Conservation (phyloP, 2,113 vertebrate species). For the Chelonoidis abingdonii region DNA sequence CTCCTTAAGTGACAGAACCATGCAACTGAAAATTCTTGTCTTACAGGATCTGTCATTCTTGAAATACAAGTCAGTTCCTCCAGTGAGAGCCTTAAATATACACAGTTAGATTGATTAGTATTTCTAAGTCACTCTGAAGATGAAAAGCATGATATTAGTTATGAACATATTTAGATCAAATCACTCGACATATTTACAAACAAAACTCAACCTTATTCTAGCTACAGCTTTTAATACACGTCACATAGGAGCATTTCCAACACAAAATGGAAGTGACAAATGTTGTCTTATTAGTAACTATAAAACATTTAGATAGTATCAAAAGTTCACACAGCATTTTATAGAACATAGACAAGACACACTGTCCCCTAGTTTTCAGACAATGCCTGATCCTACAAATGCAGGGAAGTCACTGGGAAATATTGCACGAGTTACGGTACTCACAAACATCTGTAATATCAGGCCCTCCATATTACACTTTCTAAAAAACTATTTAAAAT, state of each 20-base stretch:
- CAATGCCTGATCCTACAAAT: neutral
- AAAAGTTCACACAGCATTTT: rapidly evolving
- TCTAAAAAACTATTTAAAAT: rapidly evolving
- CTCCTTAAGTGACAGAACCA: neutral
- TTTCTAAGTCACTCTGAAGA: neutral
- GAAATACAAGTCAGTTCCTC: slow-evolving; percentile 29
- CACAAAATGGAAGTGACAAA: neutral
- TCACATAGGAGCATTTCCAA: neutral
- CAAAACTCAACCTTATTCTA: neutral
- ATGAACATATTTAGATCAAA: neutral
- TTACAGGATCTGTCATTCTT: neutral
- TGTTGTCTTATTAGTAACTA: neutral
- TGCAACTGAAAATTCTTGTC: slow-evolving; percentile 2
- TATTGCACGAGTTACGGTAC: neutral
- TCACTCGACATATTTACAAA: neutral
- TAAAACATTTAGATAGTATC: neutral
- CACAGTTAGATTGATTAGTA: slow-evolving; percentile 3
- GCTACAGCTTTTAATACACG: neutral
- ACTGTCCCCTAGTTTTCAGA: neutral
- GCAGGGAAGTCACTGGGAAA: rapidly evolving
- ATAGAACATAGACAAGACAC: rapidly evolving
- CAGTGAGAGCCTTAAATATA: slow-evolving; percentile 18
- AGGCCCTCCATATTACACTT: neutral
- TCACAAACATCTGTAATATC: neutral
- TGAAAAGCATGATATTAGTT: neutral